Evolutionary conservation across 2,888 invertebrate genomes (phyloP).

Genomic region (Diogma glabrata): DNA sequence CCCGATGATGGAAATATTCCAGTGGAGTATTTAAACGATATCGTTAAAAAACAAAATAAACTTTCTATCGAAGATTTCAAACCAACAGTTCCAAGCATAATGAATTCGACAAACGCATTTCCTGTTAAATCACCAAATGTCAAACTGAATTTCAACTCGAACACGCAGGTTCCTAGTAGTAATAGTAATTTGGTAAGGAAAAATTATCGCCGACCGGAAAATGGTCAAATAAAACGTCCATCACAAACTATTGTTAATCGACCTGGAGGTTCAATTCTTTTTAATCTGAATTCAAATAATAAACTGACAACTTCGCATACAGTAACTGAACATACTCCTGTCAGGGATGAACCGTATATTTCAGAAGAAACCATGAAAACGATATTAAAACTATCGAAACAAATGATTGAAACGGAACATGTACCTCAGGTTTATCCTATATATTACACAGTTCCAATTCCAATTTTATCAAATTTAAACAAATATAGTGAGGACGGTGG

Average conservation of each 20-base stretch:
- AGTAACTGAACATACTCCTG: slow-evolving; percentile 16
- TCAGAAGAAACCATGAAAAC: slow-evolving; percentile 36
- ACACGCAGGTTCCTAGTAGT: background rate
- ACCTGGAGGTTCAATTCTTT: slow-evolving; percentile 34
- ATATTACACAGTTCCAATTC: slow-evolving; percentile 23
- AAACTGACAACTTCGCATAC: too few species aligned
- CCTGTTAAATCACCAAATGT: slow-evolving; percentile 5
- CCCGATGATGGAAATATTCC: slow-evolving; percentile 18
- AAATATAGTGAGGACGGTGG: too few species aligned
- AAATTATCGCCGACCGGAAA: slow-evolving; percentile 14
- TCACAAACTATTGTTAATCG: slow-evolving; percentile 36
- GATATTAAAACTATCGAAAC: slow-evolving; percentile 34
- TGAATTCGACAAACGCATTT: background rate
- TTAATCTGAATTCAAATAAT: slow-evolving; percentile 24
- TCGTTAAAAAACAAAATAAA: slow-evolving; percentile 18
- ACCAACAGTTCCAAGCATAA: background rate
- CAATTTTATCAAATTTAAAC: slow-evolving; percentile 14
- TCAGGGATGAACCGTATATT: slow-evolving; percentile 28
- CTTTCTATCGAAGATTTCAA: slow-evolving; percentile 8
- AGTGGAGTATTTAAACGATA: slow-evolving; percentile 17
- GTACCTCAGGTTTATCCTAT: slow-evolving; percentile 27
- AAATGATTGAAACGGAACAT: slow-evolving; percentile 26
- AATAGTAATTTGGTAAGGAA: slow-evolving; percentile 14
- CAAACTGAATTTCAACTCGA: slow-evolving; percentile 4
- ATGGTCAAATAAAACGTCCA: slow-evolving; percentile 25